Conservation (phyloP, 2,113 vertebrate species). For the Eurystomus gularis region DNA sequence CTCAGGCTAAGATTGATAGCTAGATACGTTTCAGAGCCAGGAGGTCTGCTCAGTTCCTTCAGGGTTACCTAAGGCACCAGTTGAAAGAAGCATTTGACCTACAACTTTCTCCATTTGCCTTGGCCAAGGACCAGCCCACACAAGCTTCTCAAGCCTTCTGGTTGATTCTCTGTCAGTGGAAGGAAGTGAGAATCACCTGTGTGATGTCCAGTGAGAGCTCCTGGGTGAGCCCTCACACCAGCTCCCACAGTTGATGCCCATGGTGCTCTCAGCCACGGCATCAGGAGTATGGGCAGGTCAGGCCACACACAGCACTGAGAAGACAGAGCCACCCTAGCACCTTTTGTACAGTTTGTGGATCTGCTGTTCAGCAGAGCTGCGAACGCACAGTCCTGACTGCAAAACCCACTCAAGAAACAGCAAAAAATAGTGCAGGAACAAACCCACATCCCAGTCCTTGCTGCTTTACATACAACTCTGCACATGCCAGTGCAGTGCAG, state of each 20-base stretch:
- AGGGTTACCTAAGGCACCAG: background rate
- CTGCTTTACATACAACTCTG: fast-evolving
- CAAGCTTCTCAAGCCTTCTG: background rate
- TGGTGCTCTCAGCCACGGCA: background rate
- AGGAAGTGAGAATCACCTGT: background rate
- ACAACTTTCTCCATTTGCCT: background rate
- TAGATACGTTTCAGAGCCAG: background rate
- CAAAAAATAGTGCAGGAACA: background rate
- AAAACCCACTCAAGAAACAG: background rate
- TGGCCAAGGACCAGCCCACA: background rate
- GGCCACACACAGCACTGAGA: background rate
- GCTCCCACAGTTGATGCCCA: background rate
- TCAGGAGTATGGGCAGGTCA: background rate
- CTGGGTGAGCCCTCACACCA: background rate
- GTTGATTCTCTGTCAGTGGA: background rate
- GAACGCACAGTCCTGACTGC: background rate
- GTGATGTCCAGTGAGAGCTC: background rate
- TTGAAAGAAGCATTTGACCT: background rate
- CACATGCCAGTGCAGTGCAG: background rate
- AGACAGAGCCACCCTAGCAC: background rate
- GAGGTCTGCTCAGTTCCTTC: background rate
- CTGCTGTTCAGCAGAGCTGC: background rate
- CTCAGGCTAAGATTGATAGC: background rate
- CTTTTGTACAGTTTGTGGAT: background rate
- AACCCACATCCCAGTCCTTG: fast-evolving